Percentiles rank a stretch among this genome's conserved stretches.
Conservation (phyloP, 2,888 invertebrate species). For the Sarcophaga caerulescens region DNA sequence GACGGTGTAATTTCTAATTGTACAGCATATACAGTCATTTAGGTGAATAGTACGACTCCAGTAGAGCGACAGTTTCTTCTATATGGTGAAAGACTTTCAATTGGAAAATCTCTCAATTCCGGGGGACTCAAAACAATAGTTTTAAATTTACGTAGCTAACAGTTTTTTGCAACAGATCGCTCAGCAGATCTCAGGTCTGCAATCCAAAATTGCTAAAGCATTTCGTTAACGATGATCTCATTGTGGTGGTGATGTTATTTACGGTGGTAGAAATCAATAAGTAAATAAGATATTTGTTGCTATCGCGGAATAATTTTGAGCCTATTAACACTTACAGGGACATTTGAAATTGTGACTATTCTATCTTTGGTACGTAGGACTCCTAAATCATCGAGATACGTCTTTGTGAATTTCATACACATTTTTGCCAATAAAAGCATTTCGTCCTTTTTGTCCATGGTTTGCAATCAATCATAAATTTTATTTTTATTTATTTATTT, state of each 20-base stretch:
- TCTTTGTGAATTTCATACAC: too few relatives aligned
- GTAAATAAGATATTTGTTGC: background rate
- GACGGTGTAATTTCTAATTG: constrained; percentile 51
- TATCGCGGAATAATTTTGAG: too few relatives aligned
- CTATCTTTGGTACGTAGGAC: constrained; percentile 28
- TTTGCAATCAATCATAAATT: too few relatives aligned
- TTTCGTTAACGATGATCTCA: constrained; percentile 29
- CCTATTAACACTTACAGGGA: too few relatives aligned
- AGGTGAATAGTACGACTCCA: constrained; percentile 65
- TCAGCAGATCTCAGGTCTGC: constrained; percentile 34
- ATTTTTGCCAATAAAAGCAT: too few relatives aligned
- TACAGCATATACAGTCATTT: constrained; percentile 57
- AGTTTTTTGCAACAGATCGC: constrained; percentile 13
- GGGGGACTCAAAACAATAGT: constrained; percentile 46
- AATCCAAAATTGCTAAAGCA: constrained; percentile 55
- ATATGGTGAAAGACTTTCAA: constrained; percentile 56
- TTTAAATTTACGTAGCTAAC: constrained; percentile 22
- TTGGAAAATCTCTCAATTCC: constrained; percentile 55
- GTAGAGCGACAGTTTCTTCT: constrained; percentile 56
- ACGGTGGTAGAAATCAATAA: too few relatives aligned
- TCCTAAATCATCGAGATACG: background rate
- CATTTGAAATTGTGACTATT: too few relatives aligned
- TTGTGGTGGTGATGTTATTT: background rate
- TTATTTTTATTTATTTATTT: too few relatives aligned
- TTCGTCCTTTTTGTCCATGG: too few relatives aligned